Evolutionary conservation across 2,797 vertebrate genomes (phyloP), one percentile per base, ranked within the genome.

Genomic region (Austrolebias charrua): DNA sequence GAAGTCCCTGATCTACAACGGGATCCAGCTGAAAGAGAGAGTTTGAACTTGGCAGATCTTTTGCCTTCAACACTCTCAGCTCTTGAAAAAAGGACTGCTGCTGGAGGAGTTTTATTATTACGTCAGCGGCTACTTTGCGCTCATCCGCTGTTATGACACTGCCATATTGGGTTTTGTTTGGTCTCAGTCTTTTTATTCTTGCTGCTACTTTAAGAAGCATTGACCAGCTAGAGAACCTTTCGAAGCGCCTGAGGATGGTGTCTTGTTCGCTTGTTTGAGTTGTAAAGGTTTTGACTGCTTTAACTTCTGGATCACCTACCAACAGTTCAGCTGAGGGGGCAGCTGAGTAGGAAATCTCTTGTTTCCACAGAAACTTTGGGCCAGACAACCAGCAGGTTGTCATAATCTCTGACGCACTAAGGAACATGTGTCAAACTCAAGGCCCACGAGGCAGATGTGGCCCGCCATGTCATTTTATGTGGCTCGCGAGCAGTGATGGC

Each of bases 321-420:
- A 57, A n/a, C 55, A 57, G 16, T 6, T 40, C 35, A 16, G 15
- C 58, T 11, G 46, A 49, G 14, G 31, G 9, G 19, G 13, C 16
- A 14, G 33, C 4, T 24, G 47, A 24, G 6, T n/a, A 40, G 8
- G 19, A 60, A 12, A 60, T 38, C 1, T 59, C 48, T 16, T 6
- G 57, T 33, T 62, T 12, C 60, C 59, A 61, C 24, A 49, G 57
- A 40, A 28, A 49, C 18, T 28, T 60, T 33, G 57, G 57, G 6
- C 46, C 33, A 0, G 46, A 49, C 14, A 60, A 2, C 46, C 57
- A 60, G 33, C 57, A 19, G 0, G 58, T 42, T 20, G 46, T 6
- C 33, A 50, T 24, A 10, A 60, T 40, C 0, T 60, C 58, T 49
- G 46, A 40, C 6, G 33, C 58, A 42, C 5, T 31, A 24, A 24